Evolutionary conservation across 2,113 vertebrate genomes (phyloP).

Genomic region (Stomatorhinus ivindoensis): DNA sequence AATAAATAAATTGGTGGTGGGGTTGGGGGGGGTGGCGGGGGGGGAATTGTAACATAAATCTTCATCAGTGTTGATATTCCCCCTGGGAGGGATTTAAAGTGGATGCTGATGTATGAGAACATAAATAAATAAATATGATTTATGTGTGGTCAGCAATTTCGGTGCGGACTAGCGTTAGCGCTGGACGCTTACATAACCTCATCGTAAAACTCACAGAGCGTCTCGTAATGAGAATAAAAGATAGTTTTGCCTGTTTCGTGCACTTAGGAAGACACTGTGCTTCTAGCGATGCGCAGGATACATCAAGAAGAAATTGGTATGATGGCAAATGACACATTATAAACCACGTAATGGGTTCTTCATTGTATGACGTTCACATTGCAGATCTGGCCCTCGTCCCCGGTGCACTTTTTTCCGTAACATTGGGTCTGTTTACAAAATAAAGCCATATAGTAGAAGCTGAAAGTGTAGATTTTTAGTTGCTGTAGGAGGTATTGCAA

Average conservation of each 20-base stretch:
- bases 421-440: background rate
- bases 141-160: background rate
- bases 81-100: background rate
- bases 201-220: too few relatives aligned
- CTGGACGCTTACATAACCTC: background rate
- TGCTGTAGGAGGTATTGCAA: background rate
- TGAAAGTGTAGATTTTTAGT: background rate
- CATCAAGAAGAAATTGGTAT: background rate
- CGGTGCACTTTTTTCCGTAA: background rate
- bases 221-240: background rate
- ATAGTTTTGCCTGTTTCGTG: background rate
- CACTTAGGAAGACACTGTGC: background rate
- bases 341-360: background rate
- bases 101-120: background rate
- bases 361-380: background rate
- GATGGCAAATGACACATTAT: background rate
- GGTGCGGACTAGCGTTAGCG: background rate
- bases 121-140: conserved; percentile 14
- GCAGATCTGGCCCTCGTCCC: background rate
- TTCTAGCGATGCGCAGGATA: background rate
- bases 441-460: background rate
- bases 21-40: too few relatives aligned
- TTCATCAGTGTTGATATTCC: background rate
- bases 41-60: background rate
- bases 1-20: background rate